These are phyloP conservation scores for Halcyon leucocephala DNA, from an alignment of 2,797 vertebrate genomes.

Conservation along the genomic window DNA sequence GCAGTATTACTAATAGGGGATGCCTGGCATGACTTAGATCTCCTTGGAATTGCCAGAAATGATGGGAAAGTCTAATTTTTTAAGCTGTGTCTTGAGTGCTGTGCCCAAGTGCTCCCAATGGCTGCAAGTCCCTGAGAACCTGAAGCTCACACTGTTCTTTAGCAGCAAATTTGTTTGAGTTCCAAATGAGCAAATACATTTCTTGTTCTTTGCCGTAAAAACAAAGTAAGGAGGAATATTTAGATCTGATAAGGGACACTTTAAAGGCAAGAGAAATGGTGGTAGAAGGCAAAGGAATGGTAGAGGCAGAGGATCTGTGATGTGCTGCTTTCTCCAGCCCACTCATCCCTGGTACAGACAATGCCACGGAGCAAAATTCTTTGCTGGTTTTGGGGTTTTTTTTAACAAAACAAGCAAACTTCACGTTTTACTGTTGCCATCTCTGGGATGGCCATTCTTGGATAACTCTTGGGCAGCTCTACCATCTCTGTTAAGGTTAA, in stretches of 20 bases:
- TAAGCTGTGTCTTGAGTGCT: background rate
- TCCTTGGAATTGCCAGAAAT: background rate
- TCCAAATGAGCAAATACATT: background rate
- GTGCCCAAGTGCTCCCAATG: background rate
- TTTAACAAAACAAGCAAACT: background rate
- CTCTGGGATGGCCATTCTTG: background rate
- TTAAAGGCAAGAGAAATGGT: background rate
- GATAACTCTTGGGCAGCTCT: background rate
- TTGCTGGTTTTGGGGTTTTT: background rate
- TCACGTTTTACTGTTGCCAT: background rate
- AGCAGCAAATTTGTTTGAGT: background rate
- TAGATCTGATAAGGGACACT: background rate
- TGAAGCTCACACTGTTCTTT: background rate
- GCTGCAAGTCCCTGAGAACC: background rate
- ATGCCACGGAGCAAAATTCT: background rate
- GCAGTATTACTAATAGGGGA: background rate
- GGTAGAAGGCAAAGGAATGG: background rate
- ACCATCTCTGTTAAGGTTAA: background rate
- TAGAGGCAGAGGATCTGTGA: background rate
- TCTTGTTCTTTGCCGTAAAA: background rate
- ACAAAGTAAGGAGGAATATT: background rate
- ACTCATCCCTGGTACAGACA: background rate
- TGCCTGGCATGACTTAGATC: background rate
- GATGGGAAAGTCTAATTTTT: background rate
- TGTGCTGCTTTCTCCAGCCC: background rate